Evolutionary conservation across 37 sponge, comb jelly and placozoan genomes (phyloP).

Genomic region (Chondrilla cf. caribensis): DNA sequence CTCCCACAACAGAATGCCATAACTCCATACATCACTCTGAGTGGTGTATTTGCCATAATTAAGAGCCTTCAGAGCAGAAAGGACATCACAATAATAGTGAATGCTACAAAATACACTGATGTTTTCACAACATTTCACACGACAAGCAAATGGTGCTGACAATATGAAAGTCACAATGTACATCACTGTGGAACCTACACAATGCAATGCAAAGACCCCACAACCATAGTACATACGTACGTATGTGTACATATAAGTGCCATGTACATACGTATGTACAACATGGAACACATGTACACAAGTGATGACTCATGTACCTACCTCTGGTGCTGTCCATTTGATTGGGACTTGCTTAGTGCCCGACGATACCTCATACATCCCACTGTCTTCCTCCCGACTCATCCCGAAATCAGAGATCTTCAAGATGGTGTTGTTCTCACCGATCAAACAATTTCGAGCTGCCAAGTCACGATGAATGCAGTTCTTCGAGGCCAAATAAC

Average conservation of each 20-base stretch:
- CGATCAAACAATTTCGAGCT: conserved; percentile 88
- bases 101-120: neutral
- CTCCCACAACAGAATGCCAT: conserved; percentile 90
- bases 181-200: no score
- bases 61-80: conserved; percentile 59
- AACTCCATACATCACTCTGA: conserved; percentile 95
- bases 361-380: conserved; percentile 74
- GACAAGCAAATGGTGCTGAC: no score
- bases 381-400: conserved; percentile 84
- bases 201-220: no score
- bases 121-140: neutral
- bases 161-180: no score
- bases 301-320: conserved; percentile 24
- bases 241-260: no score
- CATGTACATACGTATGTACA: no score
- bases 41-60: conserved; percentile 83
- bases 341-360: conserved; percentile 82
- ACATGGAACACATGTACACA: no score
- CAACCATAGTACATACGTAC: no score
- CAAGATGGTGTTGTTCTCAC: conserved; percentile 53
- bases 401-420: conserved; percentile 95
- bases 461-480: conserved; percentile 93
- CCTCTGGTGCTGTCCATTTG: conserved; percentile 97
- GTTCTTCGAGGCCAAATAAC: conserved; percentile 67
- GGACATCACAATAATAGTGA: neutral